Evolutionary conservation across 2,113 vertebrate species (phyloP), one percentile per base, ranked within the genome.

Genomic region (Barnardius zonarius): DNA sequence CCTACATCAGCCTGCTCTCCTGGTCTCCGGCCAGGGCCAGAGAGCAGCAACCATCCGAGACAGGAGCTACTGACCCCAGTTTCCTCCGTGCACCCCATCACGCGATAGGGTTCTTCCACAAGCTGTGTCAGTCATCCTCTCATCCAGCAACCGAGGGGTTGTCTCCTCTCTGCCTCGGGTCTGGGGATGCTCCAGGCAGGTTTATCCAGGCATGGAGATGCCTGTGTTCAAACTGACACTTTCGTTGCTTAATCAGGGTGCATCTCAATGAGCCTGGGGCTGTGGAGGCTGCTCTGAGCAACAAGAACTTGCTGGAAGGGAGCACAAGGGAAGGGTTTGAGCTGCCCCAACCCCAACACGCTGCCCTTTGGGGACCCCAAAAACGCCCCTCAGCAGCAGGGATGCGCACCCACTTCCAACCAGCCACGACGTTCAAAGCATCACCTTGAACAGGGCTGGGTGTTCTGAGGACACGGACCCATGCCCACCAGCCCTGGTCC

Each of bases 311-410:
- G 33, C 54, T 64, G 52, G 63, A 68, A 62, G n/a, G 33, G 41
- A 87, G 15, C 1, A 0, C 28, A 7, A 1, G 25, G 59, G 72
- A 48, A 20, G 39, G 67, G 27, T 3, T 52, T 6, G 28, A 89
- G 81, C 28, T 24, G 5, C 59, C 39, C 33, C 1, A 0, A 11
- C 13, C 35, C 20, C 3, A n/a, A 5, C 0, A 0, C 5, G 6
- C 13, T 43, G 28, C 43, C 35, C 52, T 51, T 43, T 31, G 20
- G 33, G 49, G 61, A 72, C 9, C 10, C 24, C 15, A 5, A 7
- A 5, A 6, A 17, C 43, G 18, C 37, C 61, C 43, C 27, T 35
- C 22, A 11, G 57, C 11, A 44, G 43, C 22, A 5, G 51, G 43
- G 23, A 17, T 18, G 43, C 6, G 46, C 44, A 7, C 28, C 61